Conservation (phyloP, 2,113 vertebrate genomes). For the Indicator indicator region DNA sequence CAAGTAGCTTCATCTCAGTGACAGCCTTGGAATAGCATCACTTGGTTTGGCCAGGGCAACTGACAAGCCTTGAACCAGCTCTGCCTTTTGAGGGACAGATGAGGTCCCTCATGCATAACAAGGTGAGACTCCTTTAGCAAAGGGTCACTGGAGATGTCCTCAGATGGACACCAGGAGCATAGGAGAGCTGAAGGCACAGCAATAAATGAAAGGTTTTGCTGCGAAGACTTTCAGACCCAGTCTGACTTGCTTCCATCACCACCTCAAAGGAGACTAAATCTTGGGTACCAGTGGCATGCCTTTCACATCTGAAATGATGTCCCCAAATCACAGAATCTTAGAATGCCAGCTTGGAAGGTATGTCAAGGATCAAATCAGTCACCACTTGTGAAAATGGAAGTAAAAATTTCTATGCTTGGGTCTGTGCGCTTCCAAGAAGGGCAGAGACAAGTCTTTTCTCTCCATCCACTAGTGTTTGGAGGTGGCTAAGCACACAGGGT, state of each 20-base stretch:
- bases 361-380: neutral
- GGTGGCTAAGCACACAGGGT: neutral
- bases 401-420: neutral
- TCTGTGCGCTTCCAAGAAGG: neutral
- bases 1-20: neutral
- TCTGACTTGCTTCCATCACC: neutral
- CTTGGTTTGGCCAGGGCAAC: neutral
- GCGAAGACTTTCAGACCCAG: neutral
- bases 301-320: neutral
- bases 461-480: neutral
- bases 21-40: neutral
- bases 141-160: neutral
- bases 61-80: neutral
- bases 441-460: neutral
- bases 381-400: neutral
- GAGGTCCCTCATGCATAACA: neutral
- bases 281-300: accelerated
- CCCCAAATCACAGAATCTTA: no score
- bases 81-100: constrained; percentile 13
- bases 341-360: no score
- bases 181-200: neutral
- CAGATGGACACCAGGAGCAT: neutral
- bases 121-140: neutral
- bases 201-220: neutral
- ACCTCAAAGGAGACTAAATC: neutral